A percentile compares a stretch with the other conserved stretches of the same genome.
Evolutionary conservation across 2,888 invertebrate species (phyloP).

Genomic region (Drosophila imparisetae): DNA sequence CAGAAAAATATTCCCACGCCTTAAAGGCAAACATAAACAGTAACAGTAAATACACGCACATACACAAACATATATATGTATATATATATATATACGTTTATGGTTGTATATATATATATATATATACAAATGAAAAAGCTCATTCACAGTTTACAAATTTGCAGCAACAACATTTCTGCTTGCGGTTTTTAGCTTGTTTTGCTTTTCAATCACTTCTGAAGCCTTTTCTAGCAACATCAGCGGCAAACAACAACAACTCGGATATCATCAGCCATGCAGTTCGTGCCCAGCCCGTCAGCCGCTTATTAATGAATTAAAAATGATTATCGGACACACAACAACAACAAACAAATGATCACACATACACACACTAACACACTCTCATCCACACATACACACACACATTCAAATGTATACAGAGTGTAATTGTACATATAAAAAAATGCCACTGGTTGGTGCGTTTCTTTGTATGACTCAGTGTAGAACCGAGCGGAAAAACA

Average conservation of each 20-base stretch:
- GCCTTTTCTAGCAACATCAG: slow-evolving; percentile 30
- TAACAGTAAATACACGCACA: slow-evolving; percentile 10
- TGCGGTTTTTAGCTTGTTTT: slow-evolving; percentile 67
- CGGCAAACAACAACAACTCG: slow-evolving; percentile 10
- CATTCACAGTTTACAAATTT: slow-evolving; percentile 61
- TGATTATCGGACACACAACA: slow-evolving; percentile 66
- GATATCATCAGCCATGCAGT: slow-evolving; percentile 53
- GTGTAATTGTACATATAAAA: slow-evolving; percentile 47
- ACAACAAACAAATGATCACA: slow-evolving; percentile 54
- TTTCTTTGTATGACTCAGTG: slow-evolving; percentile 66
- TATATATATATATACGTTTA: background rate
- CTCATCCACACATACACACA: slow-evolving; percentile 17
- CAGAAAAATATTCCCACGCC: slow-evolving; percentile 70
- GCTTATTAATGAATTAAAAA: slow-evolving; percentile 76
- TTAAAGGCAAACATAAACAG: slow-evolving; percentile 53
- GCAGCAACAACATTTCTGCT: slow-evolving; percentile 30
- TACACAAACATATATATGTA: background rate
- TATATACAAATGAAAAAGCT: slow-evolving; percentile 30
- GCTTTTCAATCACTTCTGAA: slow-evolving; percentile 62
- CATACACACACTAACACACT: slow-evolving; percentile 24
- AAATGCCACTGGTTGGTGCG: slow-evolving; percentile 62
- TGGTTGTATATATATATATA: too few species aligned
- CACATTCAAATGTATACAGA: slow-evolving; percentile 51
- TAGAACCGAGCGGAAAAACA: slow-evolving; percentile 46
- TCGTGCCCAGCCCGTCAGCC: slow-evolving; percentile 45